Evolutionary conservation across 1,140 invertebrate genomes (phyloP).

Genomic region (Neodiprion pinetum): DNA sequence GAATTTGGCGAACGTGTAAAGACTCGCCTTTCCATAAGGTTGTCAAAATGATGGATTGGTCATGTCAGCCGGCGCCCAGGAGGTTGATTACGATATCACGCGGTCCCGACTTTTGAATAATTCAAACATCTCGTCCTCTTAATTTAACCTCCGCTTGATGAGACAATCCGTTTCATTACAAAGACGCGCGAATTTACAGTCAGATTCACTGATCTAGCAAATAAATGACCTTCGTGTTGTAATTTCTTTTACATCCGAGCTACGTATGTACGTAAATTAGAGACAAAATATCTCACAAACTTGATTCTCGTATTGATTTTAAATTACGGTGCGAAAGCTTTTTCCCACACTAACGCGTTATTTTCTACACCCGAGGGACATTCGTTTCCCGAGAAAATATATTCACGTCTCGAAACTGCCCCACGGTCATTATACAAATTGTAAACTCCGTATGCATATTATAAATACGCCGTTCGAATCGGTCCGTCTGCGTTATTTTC

Average conservation of each 20-base stretch:
- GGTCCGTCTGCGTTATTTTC: too few relatives aligned
- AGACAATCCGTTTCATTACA: neutral
- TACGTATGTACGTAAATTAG: neutral
- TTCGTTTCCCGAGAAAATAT: too few relatives aligned
- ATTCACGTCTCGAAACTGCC: too few relatives aligned
- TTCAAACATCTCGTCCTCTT: neutral
- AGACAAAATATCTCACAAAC: too few relatives aligned
- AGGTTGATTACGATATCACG: slow-evolving; percentile 8
- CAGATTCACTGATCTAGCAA: neutral
- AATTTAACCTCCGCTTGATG: slow-evolving; percentile 3
- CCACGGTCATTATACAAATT: too few relatives aligned
- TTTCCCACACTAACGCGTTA: too few relatives aligned
- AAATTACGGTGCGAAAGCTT: too few relatives aligned
- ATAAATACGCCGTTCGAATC: too few relatives aligned
- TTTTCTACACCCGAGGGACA: too few relatives aligned
- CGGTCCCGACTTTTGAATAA: slow-evolving; percentile 5
- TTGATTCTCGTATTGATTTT: too few relatives aligned
- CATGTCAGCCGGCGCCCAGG: neutral
- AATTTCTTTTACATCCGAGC: neutral
- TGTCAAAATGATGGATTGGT: slow-evolving; percentile 10
- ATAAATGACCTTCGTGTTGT: neutral
- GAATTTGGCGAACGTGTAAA: neutral
- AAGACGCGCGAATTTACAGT: neutral
- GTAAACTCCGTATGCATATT: too few relatives aligned
- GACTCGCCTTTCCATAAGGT: neutral